Base-by-base conservation (phyloP, 2,113 vertebrate species). In the Leptocoma aspasia region DNA sequence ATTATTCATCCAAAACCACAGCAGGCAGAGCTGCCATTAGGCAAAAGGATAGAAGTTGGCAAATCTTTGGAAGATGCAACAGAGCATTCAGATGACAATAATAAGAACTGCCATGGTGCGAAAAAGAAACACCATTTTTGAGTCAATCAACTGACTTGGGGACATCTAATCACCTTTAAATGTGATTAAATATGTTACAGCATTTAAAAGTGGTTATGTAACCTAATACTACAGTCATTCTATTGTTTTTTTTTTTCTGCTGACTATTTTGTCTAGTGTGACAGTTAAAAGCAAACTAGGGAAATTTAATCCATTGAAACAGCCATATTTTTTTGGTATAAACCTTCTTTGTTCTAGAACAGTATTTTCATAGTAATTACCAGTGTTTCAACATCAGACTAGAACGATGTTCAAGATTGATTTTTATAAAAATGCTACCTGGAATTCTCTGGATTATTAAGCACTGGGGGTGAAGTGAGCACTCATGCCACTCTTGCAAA, bases 201-300 rank as follows among this genome's bases (percentile, higher is more conserved):
- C 2, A 15, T 35, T 79, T 44, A 18, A 50, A 87, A 82, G 39
- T 57, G 66, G 2, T 0, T 45, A 33, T 14, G 1, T n/a, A 31
- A 27, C 11, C 3, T 41, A 49, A 53, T 24, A 17, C 7, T 41
- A 28, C 6, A n/a, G 4, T n/a, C 66, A 26, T 57, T 66, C 4
- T 9, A 20, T 42, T 24, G 7, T 2, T 0, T 17, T 56, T 50
- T 61, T 66, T 44, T 3, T 13, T 57, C 18, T 41, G 5, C n/a
- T 45, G 31, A 9, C 1, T 54, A 4, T 76, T 76, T 77, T 80
- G 8, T n/a, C 21, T 73, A 1, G 1, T 31, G 44, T 30, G 42
- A 33, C 1, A 31, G 2, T 60, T 60, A 56, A 41, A 41, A 42
- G 10, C 8, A 39, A 77, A 45, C 4, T 6, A 45, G 14, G 8